These are phyloP conservation scores for Amyelois transitella DNA, from an alignment of 1,140 invertebrate genomes.

Conservation along the genomic window DNA sequence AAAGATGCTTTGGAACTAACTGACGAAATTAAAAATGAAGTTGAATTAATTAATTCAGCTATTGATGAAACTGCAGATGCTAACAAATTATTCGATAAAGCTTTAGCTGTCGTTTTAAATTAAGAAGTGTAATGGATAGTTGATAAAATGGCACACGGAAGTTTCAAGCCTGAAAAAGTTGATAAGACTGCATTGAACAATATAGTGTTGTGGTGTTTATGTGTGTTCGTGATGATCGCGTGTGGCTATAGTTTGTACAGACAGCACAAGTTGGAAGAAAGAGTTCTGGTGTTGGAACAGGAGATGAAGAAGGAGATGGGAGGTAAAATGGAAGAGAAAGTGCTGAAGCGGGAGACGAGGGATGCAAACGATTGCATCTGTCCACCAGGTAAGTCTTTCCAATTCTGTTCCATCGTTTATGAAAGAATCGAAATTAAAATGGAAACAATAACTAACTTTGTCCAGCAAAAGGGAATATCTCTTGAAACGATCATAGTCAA, in stretches of 20 bases:
- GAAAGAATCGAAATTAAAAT: too few relatives aligned
- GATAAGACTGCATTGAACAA: constrained; percentile 35
- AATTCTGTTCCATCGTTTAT: not conserved
- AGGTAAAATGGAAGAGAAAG: constrained; percentile 10
- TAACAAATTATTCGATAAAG: not conserved
- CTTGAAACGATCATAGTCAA: too few relatives aligned
- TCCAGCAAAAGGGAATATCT: too few relatives aligned
- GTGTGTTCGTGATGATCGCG: constrained; percentile 40
- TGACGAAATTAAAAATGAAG: not conserved
- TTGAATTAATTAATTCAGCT: not conserved
- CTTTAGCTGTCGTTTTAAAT: constrained; percentile 1
- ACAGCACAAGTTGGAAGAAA: constrained; percentile 48
- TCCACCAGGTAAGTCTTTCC: constrained; percentile 49
- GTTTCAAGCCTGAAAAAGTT: constrained; percentile 15
- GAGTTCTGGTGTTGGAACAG: constrained; percentile 43
- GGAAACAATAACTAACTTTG: too few relatives aligned
- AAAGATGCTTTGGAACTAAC: not conserved
- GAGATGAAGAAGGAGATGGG: constrained; percentile 17
- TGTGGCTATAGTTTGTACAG: constrained; percentile 49
- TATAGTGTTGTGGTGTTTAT: constrained; percentile 58
- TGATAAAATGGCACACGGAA: not conserved
- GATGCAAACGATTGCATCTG: constrained; percentile 56
- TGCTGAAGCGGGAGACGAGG: constrained; percentile 34
- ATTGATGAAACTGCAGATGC: not conserved
- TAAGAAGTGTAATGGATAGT: constrained; percentile 17